These are phyloP conservation scores for Mesochorus sp. DNA, from an alignment of 2,888 invertebrate species.

Conservation along the genomic window DNA sequence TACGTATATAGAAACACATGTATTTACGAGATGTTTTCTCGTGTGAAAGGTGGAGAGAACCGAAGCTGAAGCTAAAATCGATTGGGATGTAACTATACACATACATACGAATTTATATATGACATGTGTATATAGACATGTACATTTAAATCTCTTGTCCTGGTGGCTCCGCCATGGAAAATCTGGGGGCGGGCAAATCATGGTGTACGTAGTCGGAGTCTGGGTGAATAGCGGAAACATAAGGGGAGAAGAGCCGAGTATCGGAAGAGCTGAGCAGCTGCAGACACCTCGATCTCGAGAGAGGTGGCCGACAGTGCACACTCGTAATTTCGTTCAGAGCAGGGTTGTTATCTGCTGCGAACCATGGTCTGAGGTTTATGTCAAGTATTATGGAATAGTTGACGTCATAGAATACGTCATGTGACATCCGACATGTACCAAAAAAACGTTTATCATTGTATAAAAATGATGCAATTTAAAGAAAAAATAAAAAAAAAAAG, in stretches of 20 bases:
- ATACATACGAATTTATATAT: not conserved
- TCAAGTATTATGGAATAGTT: too few species aligned
- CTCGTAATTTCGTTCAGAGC: conserved; percentile 34
- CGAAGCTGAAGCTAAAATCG: conserved; percentile 27
- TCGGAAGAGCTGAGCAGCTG: conserved; percentile 37
- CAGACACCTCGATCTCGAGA: conserved; percentile 1
- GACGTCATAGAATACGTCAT: too few species aligned
- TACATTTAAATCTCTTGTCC: conserved; percentile 28
- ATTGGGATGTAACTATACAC: conserved; percentile 13
- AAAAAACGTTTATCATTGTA: not conserved
- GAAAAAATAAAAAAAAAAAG: not conserved
- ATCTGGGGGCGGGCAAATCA: conserved; percentile 15
- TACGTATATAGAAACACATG: not conserved
- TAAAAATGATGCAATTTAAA: not conserved
- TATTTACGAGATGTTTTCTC: conserved; percentile 20
- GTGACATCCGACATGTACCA: not conserved
- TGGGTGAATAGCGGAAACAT: conserved; percentile 22
- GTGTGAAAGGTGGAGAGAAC: conserved; percentile 9
- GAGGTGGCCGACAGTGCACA: not conserved
- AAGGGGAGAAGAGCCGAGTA: conserved; percentile 43
- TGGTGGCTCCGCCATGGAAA: not conserved
- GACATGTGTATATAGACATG: conserved; percentile 14
- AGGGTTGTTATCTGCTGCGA: conserved; percentile 48
- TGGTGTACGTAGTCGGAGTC: conserved; percentile 21
- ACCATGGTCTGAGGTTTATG: not conserved